Evolutionary conservation across 2,797 vertebrate genomes (phyloP), one percentile per base, ranked within the genome.

Genomic region (Morus bassanus): DNA sequence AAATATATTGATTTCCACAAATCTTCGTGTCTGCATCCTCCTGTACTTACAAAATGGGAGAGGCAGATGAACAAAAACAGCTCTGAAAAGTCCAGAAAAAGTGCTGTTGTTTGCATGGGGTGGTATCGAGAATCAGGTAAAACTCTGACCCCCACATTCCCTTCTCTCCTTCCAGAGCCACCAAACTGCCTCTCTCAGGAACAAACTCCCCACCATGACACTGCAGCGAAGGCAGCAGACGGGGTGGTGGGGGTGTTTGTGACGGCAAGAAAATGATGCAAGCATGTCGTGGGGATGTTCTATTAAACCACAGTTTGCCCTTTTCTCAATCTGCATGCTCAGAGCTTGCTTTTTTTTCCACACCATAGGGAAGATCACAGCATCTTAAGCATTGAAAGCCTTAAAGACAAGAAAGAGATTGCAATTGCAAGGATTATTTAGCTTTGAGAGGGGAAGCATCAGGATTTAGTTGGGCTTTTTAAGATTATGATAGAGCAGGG

Each of bases 381-480:
- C 64, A 69, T 88, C 82, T 91, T 77, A 82, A 91, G 60, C 83
- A 57, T 0, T 6, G 33, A 70, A 79, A 93, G 74, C 37, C 72
- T 91, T 93, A 72, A 89, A 89, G 60, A 87, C 2, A 3, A 90
- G 91, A 48, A 88, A 63, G 65, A 83, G 68, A 54, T 65, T 51
- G 78, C 61, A 64, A 45, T 61, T 61, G 75, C 4, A 14, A 75
- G 85, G 93, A 95, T 96, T 96, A 92, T 81, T 95, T 54, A 53
- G 75, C 89, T 94, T 91, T 65, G 65, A 77, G 80, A 93, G 43
- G 70, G 37, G 61, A 88, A 95, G 69, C 25, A 0, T 48, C 43
- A 43, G 75, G 96, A 51, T 89, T 96, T 93, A 83, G n/a, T 61
- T 33, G 50, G 72, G 75, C 45, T 92, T 89, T 81, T 93, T 83